phyloP scores from a whole-genome alignment of 2,113 vertebrate species.

The Notiomystis cincta region DNA sequence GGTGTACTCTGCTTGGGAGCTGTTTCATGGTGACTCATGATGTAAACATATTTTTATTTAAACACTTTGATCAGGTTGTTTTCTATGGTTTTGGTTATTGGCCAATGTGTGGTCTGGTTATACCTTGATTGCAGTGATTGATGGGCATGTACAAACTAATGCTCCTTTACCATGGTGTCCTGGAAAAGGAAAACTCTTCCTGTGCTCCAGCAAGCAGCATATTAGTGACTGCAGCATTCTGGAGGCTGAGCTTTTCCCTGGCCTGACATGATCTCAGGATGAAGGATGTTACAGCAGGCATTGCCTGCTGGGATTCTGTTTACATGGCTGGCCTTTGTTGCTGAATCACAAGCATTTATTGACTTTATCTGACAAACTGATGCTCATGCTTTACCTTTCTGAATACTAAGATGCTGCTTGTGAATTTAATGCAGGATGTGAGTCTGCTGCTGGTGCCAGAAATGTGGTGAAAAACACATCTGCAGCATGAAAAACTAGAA shows the following conservation, averaged over 20 bases:
- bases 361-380: neutral
- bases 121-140: neutral
- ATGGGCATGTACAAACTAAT: neutral
- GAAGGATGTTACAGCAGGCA: neutral
- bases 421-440: neutral
- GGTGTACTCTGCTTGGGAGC: neutral
- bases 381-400: neutral
- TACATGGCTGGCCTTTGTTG: neutral
- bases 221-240: neutral
- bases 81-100: neutral
- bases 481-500: neutral
- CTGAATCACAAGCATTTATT: constrained; percentile 19
- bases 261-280: neutral
- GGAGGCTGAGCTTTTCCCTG: neutral
- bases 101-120: fast-evolving
- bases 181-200: neutral
- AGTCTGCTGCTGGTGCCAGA: neutral
- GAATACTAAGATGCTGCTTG: neutral
- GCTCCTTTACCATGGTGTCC: neutral
- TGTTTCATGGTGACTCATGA: neutral
- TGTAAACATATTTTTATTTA: neutral
- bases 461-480: neutral
- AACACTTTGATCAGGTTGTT: neutral
- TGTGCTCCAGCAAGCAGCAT: neutral
- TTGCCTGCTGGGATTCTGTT: neutral